phyloP scores from a whole-genome alignment of 2,113 vertebrate species.

The Isichthys henryi region DNA sequence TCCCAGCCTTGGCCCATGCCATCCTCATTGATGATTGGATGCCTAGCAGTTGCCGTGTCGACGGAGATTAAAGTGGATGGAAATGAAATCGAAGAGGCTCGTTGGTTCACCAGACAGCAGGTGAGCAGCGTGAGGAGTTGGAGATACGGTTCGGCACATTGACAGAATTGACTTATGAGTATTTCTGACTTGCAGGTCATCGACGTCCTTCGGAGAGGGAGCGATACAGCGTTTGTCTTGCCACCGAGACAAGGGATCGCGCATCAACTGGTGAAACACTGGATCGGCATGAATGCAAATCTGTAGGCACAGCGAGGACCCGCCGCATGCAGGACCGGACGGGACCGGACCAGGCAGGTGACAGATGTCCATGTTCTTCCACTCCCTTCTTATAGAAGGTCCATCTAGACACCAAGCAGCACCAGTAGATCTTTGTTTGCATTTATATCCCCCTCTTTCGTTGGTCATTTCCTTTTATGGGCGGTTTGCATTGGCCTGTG shows the following conservation, averaged over 20 bases:
- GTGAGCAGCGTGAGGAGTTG: slow-evolving; percentile 45
- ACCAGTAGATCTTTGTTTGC: neutral
- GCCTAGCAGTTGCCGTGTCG: slow-evolving; percentile 75
- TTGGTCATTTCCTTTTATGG: neutral
- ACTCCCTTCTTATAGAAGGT: neutral
- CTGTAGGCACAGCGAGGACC: slow-evolving; percentile 54
- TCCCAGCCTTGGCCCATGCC: slow-evolving; percentile 96
- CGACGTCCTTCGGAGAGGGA: slow-evolving; percentile 66
- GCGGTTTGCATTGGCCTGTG: neutral
- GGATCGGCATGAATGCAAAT: slow-evolving; percentile 77
- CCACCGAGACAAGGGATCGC: slow-evolving; percentile 81
- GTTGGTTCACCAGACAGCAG: slow-evolving; percentile 87
- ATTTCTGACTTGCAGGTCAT: slow-evolving; percentile 58
- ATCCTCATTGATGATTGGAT: slow-evolving; percentile 91
- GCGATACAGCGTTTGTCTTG: slow-evolving; percentile 54
- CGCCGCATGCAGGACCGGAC: neutral
- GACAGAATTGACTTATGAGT: neutral
- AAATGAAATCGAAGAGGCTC: slow-evolving; percentile 88
- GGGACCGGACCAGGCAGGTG: neutral
- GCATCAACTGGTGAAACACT: slow-evolving; percentile 82
- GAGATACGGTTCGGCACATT: neutral
- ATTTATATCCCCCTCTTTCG: neutral
- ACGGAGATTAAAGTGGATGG: slow-evolving; percentile 85
- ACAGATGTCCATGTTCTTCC: neutral
- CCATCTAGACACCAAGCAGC: neutral